phyloP scores from a whole-genome alignment of 2,797 vertebrate genomes.

The Pipistrellus nathusii region DNA sequence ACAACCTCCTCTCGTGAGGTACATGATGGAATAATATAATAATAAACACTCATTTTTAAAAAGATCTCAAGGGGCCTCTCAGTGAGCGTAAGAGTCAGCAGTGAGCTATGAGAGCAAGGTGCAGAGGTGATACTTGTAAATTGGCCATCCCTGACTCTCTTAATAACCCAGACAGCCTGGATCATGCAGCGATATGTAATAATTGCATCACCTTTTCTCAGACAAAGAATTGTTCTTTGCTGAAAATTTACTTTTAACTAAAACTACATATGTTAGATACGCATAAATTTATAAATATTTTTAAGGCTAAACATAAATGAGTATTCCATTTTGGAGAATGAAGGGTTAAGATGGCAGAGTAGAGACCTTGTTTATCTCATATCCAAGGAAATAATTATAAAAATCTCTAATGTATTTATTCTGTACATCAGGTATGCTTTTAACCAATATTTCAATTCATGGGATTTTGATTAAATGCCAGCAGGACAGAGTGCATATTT shows the following conservation, averaged over 20 bases:
- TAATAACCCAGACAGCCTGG: constrained; percentile 76
- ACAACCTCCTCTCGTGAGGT: constrained; percentile 65
- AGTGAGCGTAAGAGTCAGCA: constrained; percentile 63
- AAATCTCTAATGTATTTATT: constrained; percentile 10
- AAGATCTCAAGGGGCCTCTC: constrained; percentile 66
- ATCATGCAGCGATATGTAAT: constrained; percentile 79
- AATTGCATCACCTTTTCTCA: constrained; percentile 86
- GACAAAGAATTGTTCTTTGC: constrained; percentile 73
- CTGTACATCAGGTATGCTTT: constrained; percentile 29
- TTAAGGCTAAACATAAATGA: constrained; percentile 31
- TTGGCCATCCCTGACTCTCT: constrained; percentile 79
- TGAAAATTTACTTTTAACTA: constrained; percentile 63
- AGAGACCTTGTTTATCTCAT: background rate
- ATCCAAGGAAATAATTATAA: constrained; percentile 39
- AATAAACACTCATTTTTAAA: constrained; percentile 77
- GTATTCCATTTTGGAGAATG: constrained; percentile 46
- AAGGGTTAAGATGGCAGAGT: constrained; percentile 34
- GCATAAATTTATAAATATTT: constrained; percentile 37
- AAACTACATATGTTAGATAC: background rate
- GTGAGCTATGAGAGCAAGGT: constrained; percentile 80
- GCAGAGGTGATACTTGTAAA: constrained; percentile 80
- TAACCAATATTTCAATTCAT: background rate
- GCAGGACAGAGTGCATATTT: constrained; percentile 15
- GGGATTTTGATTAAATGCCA: constrained; percentile 17
- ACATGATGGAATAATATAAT: constrained; percentile 83